Conservation (phyloP, 2,113 vertebrate species). For the Notothenia coriiceps region DNA sequence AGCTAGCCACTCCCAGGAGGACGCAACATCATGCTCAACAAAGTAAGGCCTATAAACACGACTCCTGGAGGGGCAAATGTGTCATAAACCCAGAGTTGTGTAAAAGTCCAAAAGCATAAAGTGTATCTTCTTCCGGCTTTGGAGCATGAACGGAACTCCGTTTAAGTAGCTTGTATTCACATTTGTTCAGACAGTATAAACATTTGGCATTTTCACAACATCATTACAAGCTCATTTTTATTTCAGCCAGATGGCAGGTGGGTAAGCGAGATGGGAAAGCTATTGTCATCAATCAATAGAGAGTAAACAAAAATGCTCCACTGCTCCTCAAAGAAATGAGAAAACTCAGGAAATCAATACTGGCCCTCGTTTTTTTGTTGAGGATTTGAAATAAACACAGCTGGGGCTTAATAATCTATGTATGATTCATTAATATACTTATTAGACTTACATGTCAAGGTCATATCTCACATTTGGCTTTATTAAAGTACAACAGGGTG, state of each 20-base stretch:
- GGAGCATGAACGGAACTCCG: neutral
- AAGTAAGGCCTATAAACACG: conserved; percentile 44
- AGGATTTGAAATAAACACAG: conserved; percentile 5
- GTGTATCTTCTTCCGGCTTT: conserved; percentile 19
- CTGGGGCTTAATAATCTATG: neutral
- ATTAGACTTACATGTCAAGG: neutral
- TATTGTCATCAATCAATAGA: conserved; percentile 66
- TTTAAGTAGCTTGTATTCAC: conserved; percentile 37
- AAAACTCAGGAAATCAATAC: conserved; percentile 41
- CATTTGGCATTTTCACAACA: conserved; percentile 45
- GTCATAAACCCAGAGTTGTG: conserved; percentile 30
- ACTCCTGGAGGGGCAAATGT: conserved; percentile 41
- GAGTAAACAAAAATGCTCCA: conserved; percentile 59
- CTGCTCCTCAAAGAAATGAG: conserved; percentile 51
- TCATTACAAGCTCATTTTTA: conserved; percentile 44
- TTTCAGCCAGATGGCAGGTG: conserved; percentile 57
- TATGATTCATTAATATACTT: conserved; percentile 11
- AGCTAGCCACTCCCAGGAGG: conserved; percentile 42
- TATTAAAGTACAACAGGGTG: conserved; percentile 4
- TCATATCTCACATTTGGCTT: conserved; percentile 1
- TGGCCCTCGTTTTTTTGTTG: neutral
- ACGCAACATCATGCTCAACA: conserved; percentile 36
- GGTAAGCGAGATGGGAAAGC: conserved; percentile 50
- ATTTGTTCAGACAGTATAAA: conserved; percentile 45
- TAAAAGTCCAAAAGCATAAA: conserved; percentile 21